phyloP scores from a whole-genome alignment of 2,113 vertebrate species.

The Passer montanus region DNA sequence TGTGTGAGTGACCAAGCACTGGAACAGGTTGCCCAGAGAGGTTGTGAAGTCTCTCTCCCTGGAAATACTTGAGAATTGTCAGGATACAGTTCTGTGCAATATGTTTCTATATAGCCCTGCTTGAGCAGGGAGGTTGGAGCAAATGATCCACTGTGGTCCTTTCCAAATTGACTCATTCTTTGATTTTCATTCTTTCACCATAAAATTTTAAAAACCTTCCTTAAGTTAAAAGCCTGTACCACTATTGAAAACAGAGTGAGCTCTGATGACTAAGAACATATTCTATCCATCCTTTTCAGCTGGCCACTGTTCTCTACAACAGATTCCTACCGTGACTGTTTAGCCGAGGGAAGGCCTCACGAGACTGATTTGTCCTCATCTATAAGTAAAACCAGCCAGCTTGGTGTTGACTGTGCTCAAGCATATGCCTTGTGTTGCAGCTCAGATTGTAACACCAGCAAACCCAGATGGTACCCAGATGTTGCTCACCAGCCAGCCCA shows the following conservation, averaged over 20 bases:
- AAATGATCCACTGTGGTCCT: neutral
- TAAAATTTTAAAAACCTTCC: neutral
- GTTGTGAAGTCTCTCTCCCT: neutral
- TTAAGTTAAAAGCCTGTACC: neutral
- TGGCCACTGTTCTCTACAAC: neutral
- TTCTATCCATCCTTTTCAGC: neutral
- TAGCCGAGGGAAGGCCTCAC: neutral
- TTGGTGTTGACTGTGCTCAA: neutral
- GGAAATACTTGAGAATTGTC: neutral
- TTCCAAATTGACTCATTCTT: neutral
- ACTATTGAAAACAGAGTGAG: neutral
- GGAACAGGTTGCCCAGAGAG: neutral
- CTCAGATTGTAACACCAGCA: neutral
- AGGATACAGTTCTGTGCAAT: neutral
- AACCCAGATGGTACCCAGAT: neutral
- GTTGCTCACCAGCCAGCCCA: neutral
- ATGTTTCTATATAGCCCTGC: neutral
- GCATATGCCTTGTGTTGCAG: fast-evolving
- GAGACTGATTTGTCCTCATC: neutral
- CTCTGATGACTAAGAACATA: neutral
- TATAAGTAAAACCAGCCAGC: neutral
- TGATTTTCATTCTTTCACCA: neutral
- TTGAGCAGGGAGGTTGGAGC: neutral
- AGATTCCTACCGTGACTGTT: neutral
- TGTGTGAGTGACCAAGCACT: fast-evolving